Evolutionary conservation across 1,140 invertebrate genomes (phyloP).

Genomic region (Aethina tumida): DNA sequence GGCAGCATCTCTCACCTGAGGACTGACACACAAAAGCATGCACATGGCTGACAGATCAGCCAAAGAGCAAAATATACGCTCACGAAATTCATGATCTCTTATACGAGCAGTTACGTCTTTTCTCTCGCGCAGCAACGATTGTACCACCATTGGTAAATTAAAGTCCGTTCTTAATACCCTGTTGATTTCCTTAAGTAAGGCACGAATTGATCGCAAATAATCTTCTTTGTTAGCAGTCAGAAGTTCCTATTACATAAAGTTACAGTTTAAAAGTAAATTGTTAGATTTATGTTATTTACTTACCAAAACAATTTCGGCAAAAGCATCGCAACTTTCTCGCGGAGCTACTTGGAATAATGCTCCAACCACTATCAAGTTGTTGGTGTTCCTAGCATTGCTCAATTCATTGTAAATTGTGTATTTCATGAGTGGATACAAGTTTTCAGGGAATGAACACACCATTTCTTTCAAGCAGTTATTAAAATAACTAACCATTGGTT

Average conservation of each 20-base stretch:
- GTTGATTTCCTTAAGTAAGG: constrained; percentile 78
- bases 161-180: constrained; percentile 72
- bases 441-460: constrained; percentile 65
- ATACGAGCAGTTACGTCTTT: constrained; percentile 42
- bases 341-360: constrained; percentile 77
- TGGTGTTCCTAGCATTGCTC: constrained; percentile 81
- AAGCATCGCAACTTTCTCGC: constrained; percentile 61
- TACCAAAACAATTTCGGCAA: constrained; percentile 70
- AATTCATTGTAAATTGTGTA: constrained; percentile 93
- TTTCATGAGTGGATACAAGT: constrained; percentile 77
- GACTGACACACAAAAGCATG: constrained; percentile 70
- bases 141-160: constrained; percentile 59
- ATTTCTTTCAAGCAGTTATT: constrained; percentile 76
- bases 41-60: constrained; percentile 78
- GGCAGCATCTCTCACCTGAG: constrained; percentile 63
- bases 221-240: constrained; percentile 81
- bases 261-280: not conserved
- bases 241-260: constrained; percentile 60
- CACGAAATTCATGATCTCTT: constrained; percentile 57
- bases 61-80: constrained; percentile 73
- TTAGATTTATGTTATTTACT: constrained; percentile 9
- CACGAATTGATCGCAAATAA: constrained; percentile 73
- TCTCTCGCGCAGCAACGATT: constrained; percentile 56
- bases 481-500: constrained; percentile 83
- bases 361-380: constrained; percentile 82